phyloP scores from a whole-genome alignment of 2,888 invertebrate genomes.

The Drosophila eohydei region DNA sequence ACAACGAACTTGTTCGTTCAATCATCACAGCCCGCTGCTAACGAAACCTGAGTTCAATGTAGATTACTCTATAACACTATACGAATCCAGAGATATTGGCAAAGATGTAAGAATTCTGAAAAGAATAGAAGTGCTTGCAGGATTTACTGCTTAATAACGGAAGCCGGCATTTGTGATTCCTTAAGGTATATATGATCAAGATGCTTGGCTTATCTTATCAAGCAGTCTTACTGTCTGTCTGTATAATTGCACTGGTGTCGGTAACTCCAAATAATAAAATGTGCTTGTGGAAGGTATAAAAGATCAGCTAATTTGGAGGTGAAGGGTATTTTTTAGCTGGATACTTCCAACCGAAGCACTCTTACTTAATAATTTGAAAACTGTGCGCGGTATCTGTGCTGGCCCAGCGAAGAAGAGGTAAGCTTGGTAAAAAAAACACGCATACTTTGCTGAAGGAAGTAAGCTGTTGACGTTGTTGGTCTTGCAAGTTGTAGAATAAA shows the following conservation, averaged over 20 bases:
- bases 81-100: background rate
- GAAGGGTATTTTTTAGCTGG: background rate
- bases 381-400: slow-evolving; percentile 17
- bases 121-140: background rate
- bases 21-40: slow-evolving; percentile 90
- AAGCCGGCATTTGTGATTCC: no score
- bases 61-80: slow-evolving; percentile 63
- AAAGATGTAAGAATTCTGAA: background rate
- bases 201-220: background rate
- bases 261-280: background rate
- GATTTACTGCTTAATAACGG: background rate
- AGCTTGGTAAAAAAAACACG: slow-evolving; percentile 18
- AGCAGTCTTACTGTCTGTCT: no score
- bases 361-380: slow-evolving; percentile 11
- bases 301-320: background rate
- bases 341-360: background rate
- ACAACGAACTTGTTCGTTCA: slow-evolving; percentile 91
- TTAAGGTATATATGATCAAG: background rate
- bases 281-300: background rate
- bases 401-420: slow-evolving; percentile 11
- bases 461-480: slow-evolving; percentile 26
- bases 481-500: slow-evolving; percentile 37
- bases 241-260: no score
- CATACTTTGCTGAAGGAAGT: slow-evolving; percentile 10
- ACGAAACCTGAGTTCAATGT: slow-evolving; percentile 94